Base-by-base conservation (phyloP, 2,113 vertebrate genomes). In the Gymnocephalus cernua region DNA sequence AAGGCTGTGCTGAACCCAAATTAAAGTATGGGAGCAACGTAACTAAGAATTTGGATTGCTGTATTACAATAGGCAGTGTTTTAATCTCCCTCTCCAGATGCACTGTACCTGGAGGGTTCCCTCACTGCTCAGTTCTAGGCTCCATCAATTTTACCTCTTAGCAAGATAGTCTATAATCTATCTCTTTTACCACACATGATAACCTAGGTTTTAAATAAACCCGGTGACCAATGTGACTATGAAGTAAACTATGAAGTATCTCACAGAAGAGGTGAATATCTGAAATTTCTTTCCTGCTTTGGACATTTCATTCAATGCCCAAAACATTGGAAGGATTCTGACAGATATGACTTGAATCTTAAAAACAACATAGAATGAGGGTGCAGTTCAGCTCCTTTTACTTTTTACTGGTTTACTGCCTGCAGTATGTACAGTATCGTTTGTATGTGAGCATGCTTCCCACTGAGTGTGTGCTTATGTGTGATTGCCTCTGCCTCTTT, bases 301-400 rank as follows among this genome's bases (percentile, higher is more conserved):
- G 25, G 2, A 68, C 57, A 48, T 86, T n/a, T n/a, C n/a, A n/a
- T 63, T 38, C 32, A 48, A 13, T 32, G 47, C 56, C 7, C 48
- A 65, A 53, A 63, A 32, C 80, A 80, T 74, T 79, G 74, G 68
- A 59, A 50, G 53, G 32, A 65, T 59, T 78, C 27, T 53, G n/a
- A 45, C 62, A 10, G 16, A 25, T 77, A 44, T 58, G 73, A 44
- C 45, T 71, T 74, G 16, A 81, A 79, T 81, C 62, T 63, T 53
- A 73, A 77, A 73, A 50, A 6, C 21, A 10, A 27, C n/a, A 65
- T 0, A 1, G 25, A 45, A 1, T 65, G 18, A 58, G 18, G 51
- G 4, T 68, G 32, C 32, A 76, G 50, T 66, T 32, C 32, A 23
- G 18, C 23, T 35, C 5, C 2, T 15, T 66, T 72, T 3, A 79